Percentiles rank a stretch among this genome's conserved stretches.
phyloP scores from a whole-genome alignment of 2,888 invertebrate species.

The Galeruca laticollis region DNA sequence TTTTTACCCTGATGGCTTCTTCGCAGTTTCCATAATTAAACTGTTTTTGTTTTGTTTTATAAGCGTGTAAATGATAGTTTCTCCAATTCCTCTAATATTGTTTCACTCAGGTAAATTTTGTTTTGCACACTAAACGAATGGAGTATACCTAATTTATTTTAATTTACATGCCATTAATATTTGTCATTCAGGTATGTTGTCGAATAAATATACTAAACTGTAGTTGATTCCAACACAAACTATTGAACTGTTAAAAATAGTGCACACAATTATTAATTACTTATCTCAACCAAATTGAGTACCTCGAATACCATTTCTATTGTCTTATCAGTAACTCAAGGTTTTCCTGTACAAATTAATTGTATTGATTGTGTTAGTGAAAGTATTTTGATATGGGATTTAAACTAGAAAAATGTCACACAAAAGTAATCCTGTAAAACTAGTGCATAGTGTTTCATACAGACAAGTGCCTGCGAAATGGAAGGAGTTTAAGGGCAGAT shows the following conservation, averaged over 20 bases:
- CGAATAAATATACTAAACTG: too few relatives aligned
- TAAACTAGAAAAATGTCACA: slow-evolving; percentile 47
- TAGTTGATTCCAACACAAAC: background rate
- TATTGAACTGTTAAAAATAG: slow-evolving; percentile 12
- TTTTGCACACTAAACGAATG: too few relatives aligned
- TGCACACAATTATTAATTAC: background rate
- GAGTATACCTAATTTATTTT: too few relatives aligned
- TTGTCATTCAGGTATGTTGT: too few relatives aligned
- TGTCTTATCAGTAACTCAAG: slow-evolving; percentile 16
- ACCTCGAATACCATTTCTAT: slow-evolving; percentile 1
- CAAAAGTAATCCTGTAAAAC: slow-evolving; percentile 36
- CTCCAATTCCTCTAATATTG: too few relatives aligned
- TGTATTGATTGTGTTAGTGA: background rate
- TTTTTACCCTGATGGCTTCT: too few relatives aligned
- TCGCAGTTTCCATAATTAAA: too few relatives aligned
- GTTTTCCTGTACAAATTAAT: background rate
- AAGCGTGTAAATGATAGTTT: too few relatives aligned
- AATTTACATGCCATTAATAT: too few relatives aligned
- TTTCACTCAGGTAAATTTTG: too few relatives aligned
- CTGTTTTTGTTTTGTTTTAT: too few relatives aligned
- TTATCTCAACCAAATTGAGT: slow-evolving; percentile 6
- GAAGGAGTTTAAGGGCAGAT: slow-evolving; percentile 56
- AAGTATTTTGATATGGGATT: slow-evolving; percentile 27
- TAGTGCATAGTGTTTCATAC: slow-evolving; percentile 50
- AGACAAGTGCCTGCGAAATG: slow-evolving; percentile 56